phyloP scores from a whole-genome alignment of 2,113 vertebrate species.

The Planiliza haematocheilus region DNA sequence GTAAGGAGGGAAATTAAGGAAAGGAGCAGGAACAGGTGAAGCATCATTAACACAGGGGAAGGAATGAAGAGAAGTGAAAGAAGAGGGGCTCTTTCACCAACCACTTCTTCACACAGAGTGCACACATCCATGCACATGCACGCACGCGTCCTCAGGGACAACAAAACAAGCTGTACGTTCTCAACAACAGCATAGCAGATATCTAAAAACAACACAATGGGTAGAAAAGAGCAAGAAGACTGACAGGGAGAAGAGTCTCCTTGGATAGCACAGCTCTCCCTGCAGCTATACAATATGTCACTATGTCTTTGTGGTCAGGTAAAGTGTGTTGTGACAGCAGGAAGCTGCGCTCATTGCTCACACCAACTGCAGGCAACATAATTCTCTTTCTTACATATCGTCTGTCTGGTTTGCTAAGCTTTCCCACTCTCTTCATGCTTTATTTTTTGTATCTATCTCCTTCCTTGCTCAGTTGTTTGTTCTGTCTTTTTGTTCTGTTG shows the following conservation, averaged over 20 bases:
- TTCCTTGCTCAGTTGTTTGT: conserved; percentile 1
- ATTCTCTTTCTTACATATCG: conserved; percentile 37
- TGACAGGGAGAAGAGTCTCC: conserved; percentile 8
- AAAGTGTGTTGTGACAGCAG: conserved; percentile 53
- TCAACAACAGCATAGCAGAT: conserved; percentile 5
- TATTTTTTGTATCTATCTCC: conserved; percentile 15
- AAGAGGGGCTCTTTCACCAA: not conserved
- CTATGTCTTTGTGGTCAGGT: conserved; percentile 50
- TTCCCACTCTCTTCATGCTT: conserved; percentile 1
- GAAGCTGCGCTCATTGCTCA: conserved; percentile 31
- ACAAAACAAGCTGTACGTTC: conserved; percentile 19
- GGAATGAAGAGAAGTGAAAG: not conserved
- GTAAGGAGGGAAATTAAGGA: conserved; percentile 34
- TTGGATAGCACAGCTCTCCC: conserved; percentile 31
- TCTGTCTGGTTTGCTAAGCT: conserved; percentile 33
- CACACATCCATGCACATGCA: conserved; percentile 1
- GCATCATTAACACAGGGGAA: not conserved
- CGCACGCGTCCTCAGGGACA: conserved; percentile 22
- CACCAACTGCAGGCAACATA: conserved; percentile 24
- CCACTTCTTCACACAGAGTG: not conserved
- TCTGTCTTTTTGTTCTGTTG: conserved; percentile 6
- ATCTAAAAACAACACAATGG: conserved; percentile 11
- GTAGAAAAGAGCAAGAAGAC: conserved; percentile 14
- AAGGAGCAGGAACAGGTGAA: conserved; percentile 19
- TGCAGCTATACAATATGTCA: conserved; percentile 53